A percentile compares a stretch with the other conserved stretches of the same genome.
These are phyloP conservation scores for Cyrtonyx montezumae DNA, from an alignment of 2,113 vertebrate genomes.

Conservation along the genomic window DNA sequence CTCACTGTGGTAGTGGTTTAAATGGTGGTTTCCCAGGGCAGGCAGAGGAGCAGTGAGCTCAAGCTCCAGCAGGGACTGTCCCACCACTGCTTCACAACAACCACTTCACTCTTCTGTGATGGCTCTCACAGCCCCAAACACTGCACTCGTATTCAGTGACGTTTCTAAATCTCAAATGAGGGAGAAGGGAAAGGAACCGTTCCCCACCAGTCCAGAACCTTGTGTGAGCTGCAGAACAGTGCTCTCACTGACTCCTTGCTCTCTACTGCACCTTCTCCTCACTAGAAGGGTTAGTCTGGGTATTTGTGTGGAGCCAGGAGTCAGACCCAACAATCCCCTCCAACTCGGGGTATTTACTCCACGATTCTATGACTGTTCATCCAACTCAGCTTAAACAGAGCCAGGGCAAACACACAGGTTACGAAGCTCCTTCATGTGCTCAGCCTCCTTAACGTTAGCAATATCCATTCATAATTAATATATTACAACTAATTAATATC, in stretches of 20 bases:
- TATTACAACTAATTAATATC: constrained; percentile 18
- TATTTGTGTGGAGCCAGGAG: too few relatives aligned
- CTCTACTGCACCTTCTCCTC: too few relatives aligned
- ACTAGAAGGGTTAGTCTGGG: too few relatives aligned
- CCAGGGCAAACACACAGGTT: background rate
- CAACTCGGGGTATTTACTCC: too few relatives aligned
- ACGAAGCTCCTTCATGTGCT: background rate
- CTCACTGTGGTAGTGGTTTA: too few relatives aligned
- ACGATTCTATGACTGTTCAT: background rate
- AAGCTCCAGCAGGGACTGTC: background rate
- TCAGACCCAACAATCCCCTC: too few relatives aligned
- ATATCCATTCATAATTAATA: constrained; percentile 18
- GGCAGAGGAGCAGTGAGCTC: background rate
- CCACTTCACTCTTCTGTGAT: accelerated
- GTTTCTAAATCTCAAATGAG: background rate
- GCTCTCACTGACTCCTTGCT: too few relatives aligned
- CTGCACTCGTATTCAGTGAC: background rate
- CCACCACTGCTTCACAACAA: background rate
- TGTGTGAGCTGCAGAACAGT: background rate
- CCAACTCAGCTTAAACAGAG: background rate
- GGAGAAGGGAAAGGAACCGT: background rate
- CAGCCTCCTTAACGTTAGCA: background rate
- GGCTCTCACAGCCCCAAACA: background rate
- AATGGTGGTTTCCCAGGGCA: background rate
- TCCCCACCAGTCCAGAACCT: background rate